Base-by-base conservation (phyloP, 2,797 vertebrate genomes). In the Sebastolobus alascanus region DNA sequence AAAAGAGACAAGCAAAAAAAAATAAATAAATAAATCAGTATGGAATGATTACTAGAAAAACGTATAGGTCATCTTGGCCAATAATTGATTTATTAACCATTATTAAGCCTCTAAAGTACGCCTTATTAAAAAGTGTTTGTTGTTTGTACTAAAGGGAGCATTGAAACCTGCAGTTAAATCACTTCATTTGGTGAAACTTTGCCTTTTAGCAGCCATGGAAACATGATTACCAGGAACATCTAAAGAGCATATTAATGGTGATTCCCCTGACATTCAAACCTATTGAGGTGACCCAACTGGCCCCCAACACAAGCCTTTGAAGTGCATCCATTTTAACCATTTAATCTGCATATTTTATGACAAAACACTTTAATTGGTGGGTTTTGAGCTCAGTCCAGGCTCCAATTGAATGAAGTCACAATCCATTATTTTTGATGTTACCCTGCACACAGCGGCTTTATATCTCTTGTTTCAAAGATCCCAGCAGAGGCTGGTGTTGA, bases 271-370 rank as follows among this genome's bases (percentile, higher is more conserved):
- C 88, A 93, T 87, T 86, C 63, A 61, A 87, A 90, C 90, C 90
- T 87, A 83, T 68, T 59, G 85, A 90, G 87, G 90, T 87, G 88
- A 87, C 92, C 84, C 84, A 87, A 79, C 89, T 90, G 81, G 78
- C 82, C 91, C 74, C 84, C 72, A 84, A 90, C 87, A 86, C 68
- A 89, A 90, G 77, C 78, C 85, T 95, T 95, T 94, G 91, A 95
- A 94, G 92, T 92, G 82, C 73, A 83, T 95, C 87, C 87, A 88
- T 94, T 95, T 95, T 90, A 92, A 91, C 89, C 73, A 80, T 93
- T 95, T 91, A 91, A 94, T 94, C 91, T 94, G 89, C 92, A 92
- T 90, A 93, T 95, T 94, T 93, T 86, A 92, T 87, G 87, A 94
- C 88, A 93, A 94, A 94, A 94, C 86, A 88, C 86, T 90, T 92